Conservation (phyloP, 2,113 vertebrate genomes). For the Neomonachus schauinslandi region DNA sequence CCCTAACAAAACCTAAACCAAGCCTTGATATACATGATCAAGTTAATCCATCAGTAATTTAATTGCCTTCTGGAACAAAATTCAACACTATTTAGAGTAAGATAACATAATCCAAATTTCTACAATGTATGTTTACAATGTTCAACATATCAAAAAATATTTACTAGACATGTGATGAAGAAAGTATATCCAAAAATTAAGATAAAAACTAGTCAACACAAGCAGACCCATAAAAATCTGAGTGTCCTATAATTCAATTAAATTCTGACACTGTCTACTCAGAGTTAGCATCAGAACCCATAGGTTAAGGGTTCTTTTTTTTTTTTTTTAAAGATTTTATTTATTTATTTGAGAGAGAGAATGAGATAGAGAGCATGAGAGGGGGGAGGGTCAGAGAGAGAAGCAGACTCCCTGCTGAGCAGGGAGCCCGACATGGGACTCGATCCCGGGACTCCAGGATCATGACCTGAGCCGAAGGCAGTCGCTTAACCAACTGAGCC, state of each 20-base stretch:
- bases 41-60: neutral
- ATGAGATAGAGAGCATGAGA: too few species aligned
- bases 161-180: neutral
- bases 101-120: neutral
- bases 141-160: neutral
- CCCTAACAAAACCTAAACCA: neutral
- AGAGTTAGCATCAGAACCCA: neutral
- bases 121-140: neutral
- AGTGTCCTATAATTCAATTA: neutral
- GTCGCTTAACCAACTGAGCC: too few species aligned
- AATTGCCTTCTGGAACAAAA: neutral
- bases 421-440: too few species aligned
- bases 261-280: neutral
- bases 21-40: neutral
- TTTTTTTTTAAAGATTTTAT: too few species aligned
- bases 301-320: neutral
- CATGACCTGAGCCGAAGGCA: too few species aligned
- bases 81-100: neutral
- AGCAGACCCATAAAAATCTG: neutral
- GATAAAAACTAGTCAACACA: neutral
- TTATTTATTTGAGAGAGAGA: too few species aligned
- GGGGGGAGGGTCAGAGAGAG: too few species aligned
- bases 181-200: conserved; percentile 26
- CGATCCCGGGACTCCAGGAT: too few species aligned
- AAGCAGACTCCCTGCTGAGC: too few species aligned